phyloP scores from a whole-genome alignment of 2,888 invertebrate genomes.

The Oegoconia quadripuncta region DNA sequence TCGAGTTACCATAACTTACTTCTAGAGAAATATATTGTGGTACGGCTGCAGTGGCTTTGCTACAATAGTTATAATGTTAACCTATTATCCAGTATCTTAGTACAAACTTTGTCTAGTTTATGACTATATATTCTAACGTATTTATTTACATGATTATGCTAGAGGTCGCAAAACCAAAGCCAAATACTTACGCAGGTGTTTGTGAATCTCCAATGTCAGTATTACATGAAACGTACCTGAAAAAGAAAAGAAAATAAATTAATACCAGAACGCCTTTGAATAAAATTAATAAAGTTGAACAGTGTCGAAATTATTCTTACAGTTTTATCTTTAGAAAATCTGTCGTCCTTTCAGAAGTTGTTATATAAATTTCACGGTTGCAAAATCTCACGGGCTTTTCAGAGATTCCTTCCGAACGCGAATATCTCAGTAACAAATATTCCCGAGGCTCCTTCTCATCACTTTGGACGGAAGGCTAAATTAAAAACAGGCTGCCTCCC shows the following conservation, averaged over 20 bases:
- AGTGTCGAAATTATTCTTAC: neutral
- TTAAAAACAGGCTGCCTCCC: conserved; percentile 38
- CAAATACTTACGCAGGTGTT: neutral
- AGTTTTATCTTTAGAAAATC: conserved; percentile 2
- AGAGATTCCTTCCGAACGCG: conserved; percentile 15
- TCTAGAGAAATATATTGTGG: too few relatives aligned
- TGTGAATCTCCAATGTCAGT: neutral
- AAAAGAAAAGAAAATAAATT: conserved; percentile 15
- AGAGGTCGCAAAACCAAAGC: too few relatives aligned
- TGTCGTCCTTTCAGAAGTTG: conserved; percentile 7
- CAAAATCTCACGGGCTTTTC: conserved; percentile 13
- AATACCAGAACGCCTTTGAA: conserved; percentile 4
- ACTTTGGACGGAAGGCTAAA: conserved; percentile 35
- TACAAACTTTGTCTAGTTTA: too few relatives aligned
- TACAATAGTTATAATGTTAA: too few relatives aligned
- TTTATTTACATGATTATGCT: too few relatives aligned
- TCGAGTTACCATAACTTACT: too few relatives aligned
- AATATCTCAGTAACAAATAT: conserved; percentile 12
- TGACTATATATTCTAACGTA: too few relatives aligned
- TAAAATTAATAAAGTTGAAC: neutral
- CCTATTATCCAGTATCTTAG: too few relatives aligned
- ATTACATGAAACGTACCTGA: conserved; percentile 16
- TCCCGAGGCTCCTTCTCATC: conserved; percentile 25
- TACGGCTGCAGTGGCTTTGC: too few relatives aligned
- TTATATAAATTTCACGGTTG: conserved; percentile 11